A percentile compares a stretch with the other conserved stretches of the same genome.
Conservation (phyloP, 2,797 vertebrate species). For the Apogon hyalosoma region DNA sequence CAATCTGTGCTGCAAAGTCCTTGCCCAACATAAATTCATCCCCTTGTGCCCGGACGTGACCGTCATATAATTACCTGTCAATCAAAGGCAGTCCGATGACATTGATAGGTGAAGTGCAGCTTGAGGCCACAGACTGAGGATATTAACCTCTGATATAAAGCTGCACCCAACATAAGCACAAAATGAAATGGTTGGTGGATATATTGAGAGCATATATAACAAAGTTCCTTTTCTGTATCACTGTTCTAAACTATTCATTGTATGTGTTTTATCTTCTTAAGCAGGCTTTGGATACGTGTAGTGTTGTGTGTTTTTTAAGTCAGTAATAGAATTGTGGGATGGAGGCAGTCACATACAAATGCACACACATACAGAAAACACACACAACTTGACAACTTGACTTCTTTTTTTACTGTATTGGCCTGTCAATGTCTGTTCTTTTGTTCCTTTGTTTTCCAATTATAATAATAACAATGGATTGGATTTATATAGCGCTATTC, state of each 20-base stretch:
- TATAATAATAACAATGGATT: too few species aligned
- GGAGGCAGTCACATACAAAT: too few species aligned
- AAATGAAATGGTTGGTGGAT: not conserved
- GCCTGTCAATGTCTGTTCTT: too few species aligned
- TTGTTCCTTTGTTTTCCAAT: too few species aligned
- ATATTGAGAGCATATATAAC: not conserved
- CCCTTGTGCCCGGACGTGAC: conserved; percentile 47
- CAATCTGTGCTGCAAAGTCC: conserved; percentile 52
- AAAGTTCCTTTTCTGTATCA: not conserved
- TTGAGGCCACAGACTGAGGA: conserved; percentile 40
- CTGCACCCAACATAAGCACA: conserved; percentile 2
- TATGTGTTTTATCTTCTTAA: too few species aligned
- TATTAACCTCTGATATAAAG: conserved; percentile 41
- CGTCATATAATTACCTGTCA: conserved; percentile 68
- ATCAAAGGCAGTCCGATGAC: conserved; percentile 62
- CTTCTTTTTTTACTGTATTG: too few species aligned
- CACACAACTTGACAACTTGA: too few species aligned
- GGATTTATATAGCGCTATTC: too few species aligned
- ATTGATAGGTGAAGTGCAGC: conserved; percentile 63
- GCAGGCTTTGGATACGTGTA: too few species aligned
- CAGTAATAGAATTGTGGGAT: too few species aligned
- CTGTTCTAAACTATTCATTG: not conserved
- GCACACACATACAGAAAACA: too few species aligned
- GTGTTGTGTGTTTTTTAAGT: too few species aligned
- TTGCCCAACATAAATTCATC: conserved; percentile 54